Evolutionary conservation across 2,888 invertebrate species (phyloP).

Genomic region (Mylabris sibirica): DNA sequence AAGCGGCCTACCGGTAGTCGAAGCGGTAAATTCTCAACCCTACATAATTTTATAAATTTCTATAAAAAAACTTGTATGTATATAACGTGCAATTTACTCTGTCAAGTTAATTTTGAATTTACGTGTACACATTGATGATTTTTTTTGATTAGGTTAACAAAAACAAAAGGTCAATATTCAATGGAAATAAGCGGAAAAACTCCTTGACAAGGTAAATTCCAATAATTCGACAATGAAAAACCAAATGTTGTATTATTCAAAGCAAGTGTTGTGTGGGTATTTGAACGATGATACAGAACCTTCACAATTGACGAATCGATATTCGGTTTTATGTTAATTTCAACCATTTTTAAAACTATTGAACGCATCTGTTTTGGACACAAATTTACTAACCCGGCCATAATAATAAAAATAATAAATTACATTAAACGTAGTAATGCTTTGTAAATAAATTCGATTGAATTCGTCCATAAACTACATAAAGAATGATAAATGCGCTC

Average conservation of each 20-base stretch:
- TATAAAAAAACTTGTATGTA: too few relatives aligned
- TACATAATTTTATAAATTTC: too few relatives aligned
- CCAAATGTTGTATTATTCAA: too few relatives aligned
- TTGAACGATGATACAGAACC: too few relatives aligned
- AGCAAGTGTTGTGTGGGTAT: too few relatives aligned
- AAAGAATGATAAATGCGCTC: background rate
- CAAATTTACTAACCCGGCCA: constrained; percentile 26
- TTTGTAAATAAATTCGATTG: constrained; percentile 28
- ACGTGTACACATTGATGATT: background rate
- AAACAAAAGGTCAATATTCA: background rate
- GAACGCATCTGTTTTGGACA: constrained; percentile 35
- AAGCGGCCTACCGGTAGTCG: too few relatives aligned
- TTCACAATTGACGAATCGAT: too few relatives aligned
- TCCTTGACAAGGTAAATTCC: background rate
- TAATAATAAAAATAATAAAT: constrained; percentile 40
- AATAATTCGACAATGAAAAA: background rate
- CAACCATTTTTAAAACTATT: too few relatives aligned
- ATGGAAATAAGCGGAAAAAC: background rate
- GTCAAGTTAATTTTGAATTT: too few relatives aligned
- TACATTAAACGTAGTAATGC: constrained; percentile 28
- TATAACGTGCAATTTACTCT: too few relatives aligned
- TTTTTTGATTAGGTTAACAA: background rate
- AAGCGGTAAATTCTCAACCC: too few relatives aligned
- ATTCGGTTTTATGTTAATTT: too few relatives aligned
- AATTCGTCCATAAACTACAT: constrained; percentile 13